These are phyloP conservation scores for Melinopterus prodromus DNA, from an alignment of 2,888 invertebrate species.

Conservation along the genomic window DNA sequence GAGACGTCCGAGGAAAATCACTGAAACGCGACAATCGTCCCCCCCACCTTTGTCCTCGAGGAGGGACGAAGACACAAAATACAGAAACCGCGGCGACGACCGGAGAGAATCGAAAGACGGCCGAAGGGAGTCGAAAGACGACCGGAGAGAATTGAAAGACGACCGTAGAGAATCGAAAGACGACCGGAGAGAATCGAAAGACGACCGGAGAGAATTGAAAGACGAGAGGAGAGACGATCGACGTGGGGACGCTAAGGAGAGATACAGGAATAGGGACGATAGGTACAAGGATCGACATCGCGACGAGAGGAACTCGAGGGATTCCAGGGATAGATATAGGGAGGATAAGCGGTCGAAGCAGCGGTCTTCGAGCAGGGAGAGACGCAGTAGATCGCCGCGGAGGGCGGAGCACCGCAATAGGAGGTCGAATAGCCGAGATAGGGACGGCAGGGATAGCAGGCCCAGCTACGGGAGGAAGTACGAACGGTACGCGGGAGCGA, in stretches of 20 bases:
- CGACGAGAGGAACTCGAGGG: slow-evolving; percentile 45
- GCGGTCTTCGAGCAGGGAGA: slow-evolving; percentile 46
- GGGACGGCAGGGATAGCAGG: slow-evolving; percentile 12
- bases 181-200: slow-evolving; percentile 9
- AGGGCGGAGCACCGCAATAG: slow-evolving; percentile 45
- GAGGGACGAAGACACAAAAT: slow-evolving; percentile 33
- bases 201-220: slow-evolving; percentile 8
- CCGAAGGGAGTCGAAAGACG: slow-evolving; percentile 31
- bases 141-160: not conserved
- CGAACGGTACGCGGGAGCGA: slow-evolving; percentile 60
- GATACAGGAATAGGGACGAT: slow-evolving; percentile 43
- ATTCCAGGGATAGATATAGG: slow-evolving; percentile 52
- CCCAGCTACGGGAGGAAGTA: slow-evolving; percentile 55
- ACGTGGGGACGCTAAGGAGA: not conserved
- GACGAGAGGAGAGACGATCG: slow-evolving; percentile 25
- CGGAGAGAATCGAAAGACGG: slow-evolving; percentile 32
- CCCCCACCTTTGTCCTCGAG: slow-evolving; percentile 31
- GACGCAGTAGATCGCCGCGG: slow-evolving; percentile 47
- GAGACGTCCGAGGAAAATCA: slow-evolving; percentile 16
- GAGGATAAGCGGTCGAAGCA: slow-evolving; percentile 35
- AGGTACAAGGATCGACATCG: slow-evolving; percentile 39
- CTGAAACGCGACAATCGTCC: slow-evolving; percentile 29
- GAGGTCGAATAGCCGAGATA: slow-evolving; percentile 52
- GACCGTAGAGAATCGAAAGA: slow-evolving; percentile 16
- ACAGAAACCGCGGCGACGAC: slow-evolving; percentile 14